Evolutionary conservation across 2,797 vertebrate species (phyloP).

Genomic region (Artibeus lituratus): DNA sequence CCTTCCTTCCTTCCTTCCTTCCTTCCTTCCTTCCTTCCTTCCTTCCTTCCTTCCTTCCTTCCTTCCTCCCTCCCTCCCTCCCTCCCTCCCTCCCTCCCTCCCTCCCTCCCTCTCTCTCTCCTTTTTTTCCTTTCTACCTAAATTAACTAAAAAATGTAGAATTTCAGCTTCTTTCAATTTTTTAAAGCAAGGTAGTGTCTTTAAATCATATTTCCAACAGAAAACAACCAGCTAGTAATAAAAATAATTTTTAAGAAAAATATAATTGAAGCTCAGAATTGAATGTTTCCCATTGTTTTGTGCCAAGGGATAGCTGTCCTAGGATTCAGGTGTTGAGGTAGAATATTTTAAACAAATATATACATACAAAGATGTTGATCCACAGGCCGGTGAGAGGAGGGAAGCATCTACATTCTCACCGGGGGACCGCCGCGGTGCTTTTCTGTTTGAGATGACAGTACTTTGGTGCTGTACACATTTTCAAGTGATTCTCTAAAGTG

Average conservation of each 20-base stretch:
- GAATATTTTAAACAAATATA: background rate
- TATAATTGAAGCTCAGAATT: background rate
- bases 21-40: background rate
- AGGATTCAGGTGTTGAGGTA: background rate
- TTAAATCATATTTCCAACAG: background rate
- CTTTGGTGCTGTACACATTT: conserved; percentile 12
- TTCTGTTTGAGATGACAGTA: background rate
- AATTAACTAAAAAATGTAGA: background rate
- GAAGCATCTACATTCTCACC: background rate
- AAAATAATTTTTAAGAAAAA: background rate
- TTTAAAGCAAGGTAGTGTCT: background rate
- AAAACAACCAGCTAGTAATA: background rate
- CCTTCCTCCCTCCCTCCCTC: background rate
- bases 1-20: background rate
- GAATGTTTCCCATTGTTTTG: background rate
- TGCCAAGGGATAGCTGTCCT: background rate
- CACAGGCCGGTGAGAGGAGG: fast-evolving
- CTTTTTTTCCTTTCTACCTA: background rate
- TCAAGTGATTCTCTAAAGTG: conserved; percentile 18
- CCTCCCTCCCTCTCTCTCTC: too few relatives aligned
- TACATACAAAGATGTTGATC: background rate
- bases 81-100: background rate
- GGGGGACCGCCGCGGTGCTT: background rate
- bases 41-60: background rate
- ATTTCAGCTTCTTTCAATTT: background rate